Evolutionary conservation across 2,797 vertebrate species (phyloP).

Genomic region (Microcaecilia unicolor): DNA sequence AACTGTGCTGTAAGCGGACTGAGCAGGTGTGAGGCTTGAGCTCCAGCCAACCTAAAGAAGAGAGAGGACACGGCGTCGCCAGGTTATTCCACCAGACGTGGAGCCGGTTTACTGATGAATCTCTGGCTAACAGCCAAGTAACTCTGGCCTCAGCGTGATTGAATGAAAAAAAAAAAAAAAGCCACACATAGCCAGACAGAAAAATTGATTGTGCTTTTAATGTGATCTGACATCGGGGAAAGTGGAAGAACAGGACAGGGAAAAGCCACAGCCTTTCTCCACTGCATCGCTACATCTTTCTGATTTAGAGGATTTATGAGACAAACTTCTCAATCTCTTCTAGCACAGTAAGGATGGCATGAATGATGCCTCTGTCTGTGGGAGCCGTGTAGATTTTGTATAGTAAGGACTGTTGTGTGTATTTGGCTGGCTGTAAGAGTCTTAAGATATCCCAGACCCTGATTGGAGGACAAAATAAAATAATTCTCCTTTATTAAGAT

Average conservation of each 20-base stretch:
- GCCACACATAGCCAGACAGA: constrained; percentile 40
- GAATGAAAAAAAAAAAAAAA: too few relatives aligned
- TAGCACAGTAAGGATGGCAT: background rate
- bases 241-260: constrained; percentile 27
- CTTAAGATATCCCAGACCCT: too few relatives aligned
- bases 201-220: constrained; percentile 47
- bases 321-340: constrained; percentile 7
- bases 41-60: constrained; percentile 6
- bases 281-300: constrained; percentile 7
- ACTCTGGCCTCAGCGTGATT: constrained; percentile 1
- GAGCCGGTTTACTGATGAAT: constrained; percentile 19
- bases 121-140: constrained; percentile 14
- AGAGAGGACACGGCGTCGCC: constrained; percentile 13
- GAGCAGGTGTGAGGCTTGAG: constrained; percentile 11
- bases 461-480: too few relatives aligned
- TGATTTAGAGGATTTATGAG: constrained; percentile 1
- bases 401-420: too few relatives aligned
- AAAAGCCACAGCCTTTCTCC: constrained; percentile 27
- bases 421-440: too few relatives aligned
- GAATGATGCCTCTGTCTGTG: background rate
- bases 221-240: constrained; percentile 31
- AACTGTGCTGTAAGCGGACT: background rate
- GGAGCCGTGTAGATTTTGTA: too few relatives aligned
- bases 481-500: background rate
- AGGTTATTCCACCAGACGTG: constrained; percentile 15